phyloP scores from a whole-genome alignment of 2,888 invertebrate species.

The Anoncus sp. region DNA sequence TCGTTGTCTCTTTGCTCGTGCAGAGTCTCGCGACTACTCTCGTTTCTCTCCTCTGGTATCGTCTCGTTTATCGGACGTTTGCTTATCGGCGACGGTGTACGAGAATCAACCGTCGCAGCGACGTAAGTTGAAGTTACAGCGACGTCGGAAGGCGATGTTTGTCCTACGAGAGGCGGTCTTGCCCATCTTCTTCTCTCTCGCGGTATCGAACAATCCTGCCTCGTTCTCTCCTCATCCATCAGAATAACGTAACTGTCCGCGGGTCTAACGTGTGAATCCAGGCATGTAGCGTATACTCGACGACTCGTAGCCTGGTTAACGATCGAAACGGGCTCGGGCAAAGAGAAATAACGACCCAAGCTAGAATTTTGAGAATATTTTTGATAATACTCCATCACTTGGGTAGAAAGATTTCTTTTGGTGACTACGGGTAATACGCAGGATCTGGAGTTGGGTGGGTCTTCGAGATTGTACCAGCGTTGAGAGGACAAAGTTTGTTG shows the following conservation, averaged over 20 bases:
- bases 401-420: slow-evolving; percentile 74
- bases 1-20: slow-evolving; percentile 68
- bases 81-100: slow-evolving; percentile 71
- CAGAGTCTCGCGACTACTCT: slow-evolving; percentile 70
- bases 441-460: slow-evolving; percentile 1
- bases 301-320: slow-evolving; percentile 66
- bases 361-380: slow-evolving; percentile 88
- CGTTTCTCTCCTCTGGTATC: slow-evolving; percentile 73
- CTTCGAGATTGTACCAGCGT: slow-evolving; percentile 46
- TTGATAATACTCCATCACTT: slow-evolving; percentile 87
- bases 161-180: slow-evolving; percentile 81
- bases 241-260: slow-evolving; percentile 71
- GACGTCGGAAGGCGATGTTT: slow-evolving; percentile 68
- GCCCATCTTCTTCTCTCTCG: slow-evolving; percentile 80
- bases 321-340: slow-evolving; percentile 69
- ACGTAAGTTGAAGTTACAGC: slow-evolving; percentile 28
- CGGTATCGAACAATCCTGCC: slow-evolving; percentile 70
- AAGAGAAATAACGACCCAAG: slow-evolving; percentile 88
- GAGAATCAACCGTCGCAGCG: slow-evolving; percentile 64
- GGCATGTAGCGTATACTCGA: neutral
- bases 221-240: slow-evolving; percentile 67
- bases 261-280: neutral
- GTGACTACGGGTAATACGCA: slow-evolving; percentile 54
- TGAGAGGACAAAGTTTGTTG: slow-evolving; percentile 1
- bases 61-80: slow-evolving; percentile 69